These are phyloP conservation scores for Protaetia brevitarsis DNA, from an alignment of 1,140 invertebrate genomes.

Conservation along the genomic window DNA sequence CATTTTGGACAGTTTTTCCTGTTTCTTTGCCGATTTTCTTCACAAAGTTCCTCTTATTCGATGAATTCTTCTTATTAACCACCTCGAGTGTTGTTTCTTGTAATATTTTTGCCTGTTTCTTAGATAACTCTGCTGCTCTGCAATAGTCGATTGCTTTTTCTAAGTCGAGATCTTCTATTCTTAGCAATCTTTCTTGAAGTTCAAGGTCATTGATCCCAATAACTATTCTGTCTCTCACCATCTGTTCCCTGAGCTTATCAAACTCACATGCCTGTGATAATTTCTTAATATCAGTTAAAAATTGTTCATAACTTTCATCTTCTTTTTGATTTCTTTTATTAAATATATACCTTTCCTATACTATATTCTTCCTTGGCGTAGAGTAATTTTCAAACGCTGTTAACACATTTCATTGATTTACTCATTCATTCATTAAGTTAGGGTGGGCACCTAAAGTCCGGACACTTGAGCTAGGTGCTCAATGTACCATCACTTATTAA, in stretches of 20 bases:
- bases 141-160: slow-evolving; percentile 30
- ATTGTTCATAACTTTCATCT: slow-evolving; percentile 39
- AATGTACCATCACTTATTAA: no score
- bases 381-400: slow-evolving; percentile 36
- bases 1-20: no score
- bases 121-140: neutral
- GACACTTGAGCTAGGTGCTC: no score
- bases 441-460: no score
- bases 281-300: slow-evolving; percentile 35
- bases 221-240: slow-evolving; percentile 41
- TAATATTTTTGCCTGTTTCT: slow-evolving; percentile 1
- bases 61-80: slow-evolving; percentile 19
- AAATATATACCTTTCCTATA: slow-evolving; percentile 35
- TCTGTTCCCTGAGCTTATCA: slow-evolving; percentile 32
- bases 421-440: no score
- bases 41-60: neutral
- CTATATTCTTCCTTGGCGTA: slow-evolving; percentile 29
- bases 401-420: no score
- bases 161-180: slow-evolving; percentile 35
- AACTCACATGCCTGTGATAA: slow-evolving; percentile 37
- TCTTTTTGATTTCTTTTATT: slow-evolving; percentile 33
- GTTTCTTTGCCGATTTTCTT: no score
- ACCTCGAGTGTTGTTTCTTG: slow-evolving; percentile 16
- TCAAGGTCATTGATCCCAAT: slow-evolving; percentile 38
- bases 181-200: slow-evolving; percentile 36